These are phyloP conservation scores for Spicauda simplicius DNA, from an alignment of 2,888 invertebrate species.

Conservation along the genomic window DNA sequence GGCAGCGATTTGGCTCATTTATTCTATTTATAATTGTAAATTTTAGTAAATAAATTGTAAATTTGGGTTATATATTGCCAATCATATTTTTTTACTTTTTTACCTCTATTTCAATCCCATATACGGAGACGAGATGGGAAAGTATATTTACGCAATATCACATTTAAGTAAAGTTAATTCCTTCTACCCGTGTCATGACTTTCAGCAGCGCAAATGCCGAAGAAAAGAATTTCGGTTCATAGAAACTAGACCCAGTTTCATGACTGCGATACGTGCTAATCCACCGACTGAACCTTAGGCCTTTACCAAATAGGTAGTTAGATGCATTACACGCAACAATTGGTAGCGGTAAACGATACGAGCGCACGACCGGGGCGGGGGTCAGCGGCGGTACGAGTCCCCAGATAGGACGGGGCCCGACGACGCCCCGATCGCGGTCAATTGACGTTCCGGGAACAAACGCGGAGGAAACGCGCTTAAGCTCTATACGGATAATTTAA, in stretches of 20 bases:
- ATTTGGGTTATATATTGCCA: no score
- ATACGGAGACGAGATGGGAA: no score
- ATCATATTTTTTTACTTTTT: no score
- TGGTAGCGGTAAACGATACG: conserved; percentile 70
- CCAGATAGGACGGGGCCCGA: conserved; percentile 23
- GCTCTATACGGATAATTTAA: background rate
- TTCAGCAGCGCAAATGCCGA: no score
- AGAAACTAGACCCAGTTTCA: conserved; percentile 11
- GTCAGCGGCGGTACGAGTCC: conserved; percentile 58
- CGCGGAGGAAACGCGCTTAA: background rate
- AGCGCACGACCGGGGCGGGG: conserved; percentile 64
- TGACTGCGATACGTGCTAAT: background rate
- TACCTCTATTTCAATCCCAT: no score
- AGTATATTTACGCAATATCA: no score
- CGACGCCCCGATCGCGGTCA: conserved; percentile 44
- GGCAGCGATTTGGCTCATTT: no score
- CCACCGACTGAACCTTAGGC: conserved; percentile 35
- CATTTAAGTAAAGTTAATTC: no score
- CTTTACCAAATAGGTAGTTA: conserved; percentile 39
- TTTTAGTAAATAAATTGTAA: no score
- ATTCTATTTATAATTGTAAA: no score
- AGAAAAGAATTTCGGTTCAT: background rate
- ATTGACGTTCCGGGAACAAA: conserved; percentile 44
- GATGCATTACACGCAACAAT: conserved; percentile 63
- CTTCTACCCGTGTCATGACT: no score